A percentile compares a stretch with the other conserved stretches of the same genome.
phyloP scores from a whole-genome alignment of 2,888 invertebrate genomes.

The Polymixis lichenea region DNA sequence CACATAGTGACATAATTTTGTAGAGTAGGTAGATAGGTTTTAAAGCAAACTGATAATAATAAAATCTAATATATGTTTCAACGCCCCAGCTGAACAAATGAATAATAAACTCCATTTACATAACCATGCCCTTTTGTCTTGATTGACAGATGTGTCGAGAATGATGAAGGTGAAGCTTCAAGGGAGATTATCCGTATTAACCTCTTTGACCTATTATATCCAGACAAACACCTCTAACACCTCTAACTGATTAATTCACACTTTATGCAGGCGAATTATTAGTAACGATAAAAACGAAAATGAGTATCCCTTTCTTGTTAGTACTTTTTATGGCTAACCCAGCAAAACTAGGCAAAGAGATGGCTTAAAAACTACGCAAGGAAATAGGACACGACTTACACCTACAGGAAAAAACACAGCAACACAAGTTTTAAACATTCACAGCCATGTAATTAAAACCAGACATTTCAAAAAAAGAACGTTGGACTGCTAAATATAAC shows the following conservation, averaged over 20 bases:
- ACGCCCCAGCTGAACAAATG: constrained; percentile 5
- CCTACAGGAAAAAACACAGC: too few relatives aligned
- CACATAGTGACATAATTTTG: background rate
- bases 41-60: background rate
- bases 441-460: background rate
- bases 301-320: background rate
- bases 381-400: background rate
- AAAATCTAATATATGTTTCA: background rate
- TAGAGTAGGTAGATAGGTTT: background rate
- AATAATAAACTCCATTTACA: constrained; percentile 1
- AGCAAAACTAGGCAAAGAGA: background rate
- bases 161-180: constrained; percentile 9
- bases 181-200: background rate
- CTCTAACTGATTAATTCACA: constrained; percentile 14
- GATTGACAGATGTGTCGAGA: constrained; percentile 32
- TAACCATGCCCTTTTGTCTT: background rate
- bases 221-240: constrained; percentile 15
- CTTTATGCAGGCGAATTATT: constrained; percentile 20
- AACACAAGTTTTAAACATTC: background rate
- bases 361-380: background rate
- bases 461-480: background rate
- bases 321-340: background rate
- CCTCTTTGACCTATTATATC: constrained; percentile 8
- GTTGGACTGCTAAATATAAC: background rate
- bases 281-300: background rate